Base-by-base conservation (phyloP, 2,888 invertebrate genomes). In the Acanthosepion lycidas region DNA sequence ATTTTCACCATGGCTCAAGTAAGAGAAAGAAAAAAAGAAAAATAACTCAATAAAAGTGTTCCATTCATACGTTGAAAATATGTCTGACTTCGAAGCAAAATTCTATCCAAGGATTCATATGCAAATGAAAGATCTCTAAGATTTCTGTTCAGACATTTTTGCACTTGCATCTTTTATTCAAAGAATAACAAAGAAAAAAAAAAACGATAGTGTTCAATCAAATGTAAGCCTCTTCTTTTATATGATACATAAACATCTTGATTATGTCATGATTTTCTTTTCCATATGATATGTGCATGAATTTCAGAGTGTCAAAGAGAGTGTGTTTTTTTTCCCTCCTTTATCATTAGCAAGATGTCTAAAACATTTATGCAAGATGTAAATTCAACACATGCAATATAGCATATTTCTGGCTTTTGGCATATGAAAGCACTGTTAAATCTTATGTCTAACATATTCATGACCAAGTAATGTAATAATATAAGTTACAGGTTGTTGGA, bases 21-120 rank as follows among this genome's bases (percentile, higher is more conserved):
- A 78, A 78, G 8, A 78, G 18, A 78, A n/a, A 15, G 6, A n/a
- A 78, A 78, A n/a, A 78, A 78, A n/a, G 1, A n/a, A 78, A n/a
- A n/a, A n/a, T n/a, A 0, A 15, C n/a, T 0, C 78, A n/a, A 78
- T n/a, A 78, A 78, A 33, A 78, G 12, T 15, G 78, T 78, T 78
- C 78, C 28, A 78, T 78, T 78, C 78, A 78, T 78, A 78, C n/a
- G 28, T 78, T n/a, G 78, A 78, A 78, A 78, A 78, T 78, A 78
- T 33, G 78, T 78, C 78, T 78, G 78, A 78, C 78, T 78, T 78
- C 12, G n/a, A 33, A 78, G 33, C 78, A 15, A 78, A 78, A 78
- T 78, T 33, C 78, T 78, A n/a, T 78, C 33, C n/a, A n/a, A 78
- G 78, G 33, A 78, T 78, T 78, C 78, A n/a, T 33, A 78, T 78